Evolutionary conservation across 2,888 invertebrate species (phyloP), one percentile per base, ranked within the genome.

Genomic region (Marasmarcha lunaedactyla): DNA sequence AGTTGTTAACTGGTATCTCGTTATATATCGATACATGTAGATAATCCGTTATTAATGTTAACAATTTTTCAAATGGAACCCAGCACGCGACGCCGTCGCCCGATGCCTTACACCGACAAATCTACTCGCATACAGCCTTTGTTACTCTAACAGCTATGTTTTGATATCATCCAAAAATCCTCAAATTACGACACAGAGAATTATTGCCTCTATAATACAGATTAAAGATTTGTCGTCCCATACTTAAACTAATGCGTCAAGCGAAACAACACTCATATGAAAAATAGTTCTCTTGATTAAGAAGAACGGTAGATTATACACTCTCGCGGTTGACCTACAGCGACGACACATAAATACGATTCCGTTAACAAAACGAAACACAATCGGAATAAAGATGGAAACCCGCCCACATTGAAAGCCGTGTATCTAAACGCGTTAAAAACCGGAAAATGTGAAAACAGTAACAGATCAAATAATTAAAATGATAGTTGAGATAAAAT

Each of bases 31-130:
- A 71, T 78, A 77, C 69, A 60, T 63, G 57, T 64, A 65, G 79
- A 76, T 81, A 81, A 81, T 79, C 77, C 63, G 71, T 79, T 77
- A 83, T 83, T 79, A 76, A 83, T 81, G 71, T 63, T 49, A 45
- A 52, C 63, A 59, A 76, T 79, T 74, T 73, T 71, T 79, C 76
- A 67, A 64, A 55, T 55, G 51, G 49, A 50, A 47, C 51, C 54
- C 55, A 65, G 71, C 74, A 73, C 74, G 76, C 74, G 77, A 68
- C 72, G 59, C 47, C 59, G 70, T 71, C 68, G 55, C 53, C 61
- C 60, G 56, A 65, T 59, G 55, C 48, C 41, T 52, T 52, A 54
- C 53, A 49, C 36, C 63, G 64, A 71, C 73, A 71, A 76, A 76
- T 73, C 63, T 57, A 52, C 52, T 47, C 55, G 57, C 59, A 60